Evolutionary conservation across 2,888 invertebrate species (phyloP), one percentile per base, ranked within the genome.

Genomic region (Xanthorhoe designata): DNA sequence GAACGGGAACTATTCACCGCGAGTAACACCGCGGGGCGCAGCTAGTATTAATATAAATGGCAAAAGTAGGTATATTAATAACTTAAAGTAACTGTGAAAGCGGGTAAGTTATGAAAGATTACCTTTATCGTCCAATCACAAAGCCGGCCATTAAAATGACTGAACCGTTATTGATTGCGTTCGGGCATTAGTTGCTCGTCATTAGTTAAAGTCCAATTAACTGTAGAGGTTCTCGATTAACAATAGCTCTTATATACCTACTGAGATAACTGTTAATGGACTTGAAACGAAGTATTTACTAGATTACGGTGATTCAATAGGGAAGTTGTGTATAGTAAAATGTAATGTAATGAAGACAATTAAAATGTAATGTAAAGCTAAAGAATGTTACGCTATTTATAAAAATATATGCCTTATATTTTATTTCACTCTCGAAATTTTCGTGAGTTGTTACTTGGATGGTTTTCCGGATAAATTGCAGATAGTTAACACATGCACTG

Each of bases 171-270:
- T 70, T 70, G 70, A 72, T 69, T 64, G 61, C 70, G 64, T 61
- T 68, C 49, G 55, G 56, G 61, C 49, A 55, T 57, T 61, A 61
- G 60, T 51, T 57, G 53, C 18, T 54, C 15, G 63, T 64, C 70
- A 72, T 72, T 70, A 70, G 66, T 67, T 69, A 62, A 68, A 68
- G 61, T 66, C 63, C 61, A 70, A 70, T 70, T 68, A 70, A 56
- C 47, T 55, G 51, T 19, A 50, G 60, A 42, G 51, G 50, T 0
- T 18, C 60, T 64, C 32, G 59, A 64, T 65, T 65, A 56, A 60
- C 60, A 50, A 55, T 55, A 45, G 42, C 17, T 35, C 52, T 9
- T 47, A 32, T 35, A 10, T 42, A 13, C 13, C 13, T 42, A 42
- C 38, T 42, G 13, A 42, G 38, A 42, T 42, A 42, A 42, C 38